Evolutionary conservation across 2,113 vertebrate species (phyloP).

Genomic region (Lophura nycthemera): DNA sequence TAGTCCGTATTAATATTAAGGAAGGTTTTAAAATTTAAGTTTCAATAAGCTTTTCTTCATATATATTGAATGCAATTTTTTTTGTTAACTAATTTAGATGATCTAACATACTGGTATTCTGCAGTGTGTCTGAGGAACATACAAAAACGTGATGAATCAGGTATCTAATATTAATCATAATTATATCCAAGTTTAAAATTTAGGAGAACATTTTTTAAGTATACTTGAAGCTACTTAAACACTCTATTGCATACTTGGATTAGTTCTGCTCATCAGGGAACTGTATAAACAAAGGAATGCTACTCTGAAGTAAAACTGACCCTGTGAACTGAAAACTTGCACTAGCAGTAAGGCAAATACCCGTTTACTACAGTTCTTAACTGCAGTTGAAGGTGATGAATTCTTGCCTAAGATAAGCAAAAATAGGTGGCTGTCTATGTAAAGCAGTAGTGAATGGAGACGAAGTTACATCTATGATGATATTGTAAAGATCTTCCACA

Average conservation of each 20-base stretch:
- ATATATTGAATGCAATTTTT: background rate
- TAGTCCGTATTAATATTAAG: background rate
- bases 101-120: background rate
- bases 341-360: background rate
- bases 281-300: accelerated
- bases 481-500: background rate
- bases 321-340: background rate
- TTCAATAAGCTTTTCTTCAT: background rate
- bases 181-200: background rate
- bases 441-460: background rate
- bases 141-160: background rate
- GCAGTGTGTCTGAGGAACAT: background rate
- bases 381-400: background rate
- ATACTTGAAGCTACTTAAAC: background rate
- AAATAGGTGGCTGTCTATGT: background rate
- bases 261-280: background rate
- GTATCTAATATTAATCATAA: background rate
- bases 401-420: background rate
- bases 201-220: accelerated
- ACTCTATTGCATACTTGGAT: background rate
- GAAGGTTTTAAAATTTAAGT: background rate
- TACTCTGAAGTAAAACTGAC: background rate
- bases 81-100: background rate
- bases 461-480: background rate
- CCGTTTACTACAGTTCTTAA: background rate